Percentiles rank a stretch among this genome's conserved stretches.
Evolutionary conservation across 2,113 vertebrate species (phyloP).

Genomic region (Cheilinus undulatus): DNA sequence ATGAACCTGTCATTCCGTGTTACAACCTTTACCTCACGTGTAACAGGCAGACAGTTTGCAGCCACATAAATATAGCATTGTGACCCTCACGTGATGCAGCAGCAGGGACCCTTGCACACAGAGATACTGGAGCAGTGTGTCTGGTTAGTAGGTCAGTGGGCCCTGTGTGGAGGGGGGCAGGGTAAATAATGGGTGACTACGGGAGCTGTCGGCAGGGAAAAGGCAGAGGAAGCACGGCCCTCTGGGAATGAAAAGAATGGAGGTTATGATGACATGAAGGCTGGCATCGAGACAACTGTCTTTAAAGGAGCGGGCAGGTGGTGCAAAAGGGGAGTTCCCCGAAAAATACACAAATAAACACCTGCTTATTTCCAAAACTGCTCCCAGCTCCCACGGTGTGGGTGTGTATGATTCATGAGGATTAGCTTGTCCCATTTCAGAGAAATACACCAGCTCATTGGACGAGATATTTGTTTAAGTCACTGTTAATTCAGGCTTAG

Average conservation of each 20-base stretch:
- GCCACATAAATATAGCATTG: neutral
- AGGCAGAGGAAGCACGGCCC: slow-evolving; percentile 19
- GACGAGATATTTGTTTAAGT: slow-evolving; percentile 23
- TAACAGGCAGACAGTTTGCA: neutral
- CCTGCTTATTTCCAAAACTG: neutral
- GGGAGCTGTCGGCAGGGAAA: slow-evolving; percentile 21
- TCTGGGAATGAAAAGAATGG: slow-evolving; percentile 30
- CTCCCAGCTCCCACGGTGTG: neutral
- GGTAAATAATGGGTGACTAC: slow-evolving; percentile 53
- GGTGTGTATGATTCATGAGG: neutral
- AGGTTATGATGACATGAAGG: slow-evolving; percentile 16
- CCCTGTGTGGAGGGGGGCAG: slow-evolving; percentile 27
- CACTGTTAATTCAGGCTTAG: slow-evolving; percentile 3
- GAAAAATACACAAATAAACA: slow-evolving; percentile 26
- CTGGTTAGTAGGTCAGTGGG: slow-evolving; percentile 62
- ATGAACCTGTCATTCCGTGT: neutral
- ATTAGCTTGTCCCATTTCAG: too few relatives aligned
- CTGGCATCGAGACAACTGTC: slow-evolving; percentile 20
- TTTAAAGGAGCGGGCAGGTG: slow-evolving; percentile 25
- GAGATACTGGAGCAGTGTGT: slow-evolving; percentile 20
- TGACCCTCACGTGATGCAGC: slow-evolving; percentile 14
- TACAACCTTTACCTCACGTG: neutral
- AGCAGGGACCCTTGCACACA: slow-evolving; percentile 23
- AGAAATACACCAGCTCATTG: slow-evolving; percentile 24
- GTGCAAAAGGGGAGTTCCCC: slow-evolving; percentile 22